These are phyloP conservation scores for Balanococcus diminutus DNA, from an alignment of 2,888 invertebrate genomes.

Conservation along the genomic window DNA sequence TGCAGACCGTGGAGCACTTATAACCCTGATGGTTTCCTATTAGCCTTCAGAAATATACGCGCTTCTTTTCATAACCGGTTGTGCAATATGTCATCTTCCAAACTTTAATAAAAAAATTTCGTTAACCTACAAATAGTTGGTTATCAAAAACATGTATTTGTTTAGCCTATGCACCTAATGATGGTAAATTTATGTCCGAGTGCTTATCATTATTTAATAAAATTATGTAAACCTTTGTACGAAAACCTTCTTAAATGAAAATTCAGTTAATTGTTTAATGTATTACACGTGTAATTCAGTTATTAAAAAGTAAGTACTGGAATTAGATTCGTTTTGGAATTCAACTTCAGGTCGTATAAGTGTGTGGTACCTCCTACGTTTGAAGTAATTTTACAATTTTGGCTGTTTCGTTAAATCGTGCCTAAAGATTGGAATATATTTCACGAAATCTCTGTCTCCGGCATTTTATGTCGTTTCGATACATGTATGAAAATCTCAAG, in stretches of 20 bases:
- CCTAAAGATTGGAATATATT: background rate
- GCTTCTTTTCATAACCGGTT: slow-evolving; percentile 34
- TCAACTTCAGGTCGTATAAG: background rate
- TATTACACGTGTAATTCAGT: background rate
- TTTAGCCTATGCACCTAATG: background rate
- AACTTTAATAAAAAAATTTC: slow-evolving; percentile 27
- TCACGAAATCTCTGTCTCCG: background rate
- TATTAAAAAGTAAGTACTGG: background rate
- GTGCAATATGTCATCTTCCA: slow-evolving; percentile 10
- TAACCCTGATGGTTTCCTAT: slow-evolving; percentile 30
- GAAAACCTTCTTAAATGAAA: background rate
- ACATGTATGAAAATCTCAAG: background rate
- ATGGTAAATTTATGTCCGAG: background rate
- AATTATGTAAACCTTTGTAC: background rate
- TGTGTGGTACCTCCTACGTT: background rate
- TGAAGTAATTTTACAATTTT: background rate
- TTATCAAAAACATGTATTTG: background rate
- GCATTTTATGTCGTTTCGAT: background rate
- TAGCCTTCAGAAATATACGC: background rate
- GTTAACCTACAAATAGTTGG: slow-evolving; percentile 18
- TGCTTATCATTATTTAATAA: background rate
- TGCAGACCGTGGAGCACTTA: slow-evolving; percentile 32
- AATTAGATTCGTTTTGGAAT: background rate
- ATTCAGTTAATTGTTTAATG: background rate
- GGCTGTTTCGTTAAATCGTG: background rate